Evolutionary conservation across 1,140 invertebrate genomes (phyloP).

Genomic region (Drosophila miranda): DNA sequence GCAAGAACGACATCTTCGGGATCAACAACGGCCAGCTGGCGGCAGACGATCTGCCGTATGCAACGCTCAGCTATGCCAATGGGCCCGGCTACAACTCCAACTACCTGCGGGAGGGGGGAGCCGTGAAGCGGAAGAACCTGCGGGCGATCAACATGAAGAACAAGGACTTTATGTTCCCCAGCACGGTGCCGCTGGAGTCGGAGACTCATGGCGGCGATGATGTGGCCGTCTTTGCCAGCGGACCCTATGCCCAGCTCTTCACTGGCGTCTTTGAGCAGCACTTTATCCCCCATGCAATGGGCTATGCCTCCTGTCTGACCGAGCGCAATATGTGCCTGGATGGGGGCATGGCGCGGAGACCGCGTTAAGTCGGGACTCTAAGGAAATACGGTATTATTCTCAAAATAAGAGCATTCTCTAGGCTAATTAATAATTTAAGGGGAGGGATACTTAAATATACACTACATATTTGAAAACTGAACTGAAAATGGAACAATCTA

Average conservation of each 20-base stretch:
- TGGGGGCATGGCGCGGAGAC: conserved; percentile 36
- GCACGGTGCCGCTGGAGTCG: conserved; percentile 82
- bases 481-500: background rate
- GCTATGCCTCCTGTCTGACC: conserved; percentile 87
- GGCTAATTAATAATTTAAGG: conserved; percentile 15
- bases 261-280: conserved; percentile 88
- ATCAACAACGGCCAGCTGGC: conserved; percentile 66
- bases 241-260: conserved; percentile 87
- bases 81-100: conserved; percentile 84
- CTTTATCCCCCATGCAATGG: conserved; percentile 87
- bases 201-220: conserved; percentile 85
- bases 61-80: conserved; percentile 87
- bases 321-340: conserved; percentile 63
- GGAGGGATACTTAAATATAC: conserved; percentile 7
- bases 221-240: conserved; percentile 85
- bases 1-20: conserved; percentile 88
- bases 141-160: conserved; percentile 73
- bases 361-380: conserved; percentile 14
- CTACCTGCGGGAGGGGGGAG: conserved; percentile 44
- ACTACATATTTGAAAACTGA: background rate
- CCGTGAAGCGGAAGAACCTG: conserved; percentile 60
- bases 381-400: conserved; percentile 52
- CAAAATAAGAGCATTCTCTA: conserved; percentile 26
- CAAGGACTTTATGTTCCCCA: conserved; percentile 83
- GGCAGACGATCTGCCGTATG: conserved; percentile 84